These are phyloP conservation scores for Metridium senile DNA, from an alignment of 92 coral and sea anemone species.

Conservation along the genomic window DNA sequence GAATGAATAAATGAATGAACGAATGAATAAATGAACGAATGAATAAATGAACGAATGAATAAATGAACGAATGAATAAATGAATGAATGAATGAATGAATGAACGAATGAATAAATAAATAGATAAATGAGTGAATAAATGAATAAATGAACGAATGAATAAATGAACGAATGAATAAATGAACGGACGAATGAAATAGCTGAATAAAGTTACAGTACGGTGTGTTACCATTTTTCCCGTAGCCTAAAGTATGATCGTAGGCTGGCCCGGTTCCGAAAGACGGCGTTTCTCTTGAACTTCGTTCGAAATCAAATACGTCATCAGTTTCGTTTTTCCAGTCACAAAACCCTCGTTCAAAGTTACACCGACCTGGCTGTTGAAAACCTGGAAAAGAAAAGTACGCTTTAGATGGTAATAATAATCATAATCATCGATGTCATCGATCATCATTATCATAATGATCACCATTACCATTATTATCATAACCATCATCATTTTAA, in stretches of 20 bases:
- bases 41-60: too few relatives aligned
- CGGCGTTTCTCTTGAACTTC: constrained; percentile 56
- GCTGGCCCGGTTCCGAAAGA: constrained; percentile 70
- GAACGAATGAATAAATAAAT: too few relatives aligned
- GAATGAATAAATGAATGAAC: too few relatives aligned
- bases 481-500: background rate
- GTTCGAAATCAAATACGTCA: constrained; percentile 80
- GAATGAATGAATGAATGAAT: too few relatives aligned
- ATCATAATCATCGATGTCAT: background rate
- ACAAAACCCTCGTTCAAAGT: constrained; percentile 73
- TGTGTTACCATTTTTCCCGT: constrained; percentile 54
- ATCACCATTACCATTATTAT: background rate
- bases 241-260: constrained; percentile 85
- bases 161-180: too few relatives aligned
- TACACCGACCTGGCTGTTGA: constrained; percentile 75
- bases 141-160: too few relatives aligned
- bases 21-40: too few relatives aligned
- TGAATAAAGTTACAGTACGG: too few relatives aligned
- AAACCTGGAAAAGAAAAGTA: constrained; percentile 36
- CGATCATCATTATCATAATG: background rate
- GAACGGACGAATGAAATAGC: too few relatives aligned
- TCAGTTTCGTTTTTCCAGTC: constrained; percentile 78
- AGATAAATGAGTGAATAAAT: too few relatives aligned
- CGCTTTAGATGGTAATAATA: background rate
- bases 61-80: too few relatives aligned